Evolutionary conservation across 2,797 vertebrate species (phyloP).

Genomic region (Hafferia zeledoni): DNA sequence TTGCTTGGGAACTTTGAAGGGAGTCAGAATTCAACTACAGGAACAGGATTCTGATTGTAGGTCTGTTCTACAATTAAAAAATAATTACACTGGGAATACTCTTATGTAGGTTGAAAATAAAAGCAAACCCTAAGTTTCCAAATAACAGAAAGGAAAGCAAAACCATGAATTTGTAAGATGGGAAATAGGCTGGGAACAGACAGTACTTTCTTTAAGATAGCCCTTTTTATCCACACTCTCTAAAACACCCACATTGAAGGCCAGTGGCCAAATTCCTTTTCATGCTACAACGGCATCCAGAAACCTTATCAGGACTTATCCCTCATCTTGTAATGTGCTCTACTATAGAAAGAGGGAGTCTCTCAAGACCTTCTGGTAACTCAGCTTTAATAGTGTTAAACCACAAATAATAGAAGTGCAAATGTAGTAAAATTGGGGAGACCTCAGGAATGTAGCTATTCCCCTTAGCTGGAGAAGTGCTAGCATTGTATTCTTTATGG

Average conservation of each 20-base stretch:
- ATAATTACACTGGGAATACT: background rate
- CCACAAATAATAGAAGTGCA: background rate
- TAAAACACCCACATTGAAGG: slow-evolving; percentile 39
- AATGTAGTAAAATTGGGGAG: background rate
- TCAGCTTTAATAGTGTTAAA: background rate
- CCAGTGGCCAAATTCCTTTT: slow-evolving; percentile 1
- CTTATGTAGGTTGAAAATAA: background rate
- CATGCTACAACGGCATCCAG: background rate
- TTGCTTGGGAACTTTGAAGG: background rate
- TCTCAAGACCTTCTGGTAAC: background rate
- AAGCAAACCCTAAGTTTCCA: background rate
- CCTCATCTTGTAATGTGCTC: background rate
- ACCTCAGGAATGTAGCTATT: background rate
- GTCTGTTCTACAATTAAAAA: background rate
- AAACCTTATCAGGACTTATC: slow-evolving; percentile 44
- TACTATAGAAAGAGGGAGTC: background rate
- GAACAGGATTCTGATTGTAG: background rate
- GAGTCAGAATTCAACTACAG: background rate
- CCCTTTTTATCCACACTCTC: background rate
- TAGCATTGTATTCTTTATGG: background rate
- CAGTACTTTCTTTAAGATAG: background rate
- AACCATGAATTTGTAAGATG: background rate
- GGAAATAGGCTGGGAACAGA: background rate
- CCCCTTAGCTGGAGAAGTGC: background rate
- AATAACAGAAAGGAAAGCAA: background rate